Base-by-base conservation (phyloP, 2,888 invertebrate genomes). In the Chaetoderma sp. region DNA sequence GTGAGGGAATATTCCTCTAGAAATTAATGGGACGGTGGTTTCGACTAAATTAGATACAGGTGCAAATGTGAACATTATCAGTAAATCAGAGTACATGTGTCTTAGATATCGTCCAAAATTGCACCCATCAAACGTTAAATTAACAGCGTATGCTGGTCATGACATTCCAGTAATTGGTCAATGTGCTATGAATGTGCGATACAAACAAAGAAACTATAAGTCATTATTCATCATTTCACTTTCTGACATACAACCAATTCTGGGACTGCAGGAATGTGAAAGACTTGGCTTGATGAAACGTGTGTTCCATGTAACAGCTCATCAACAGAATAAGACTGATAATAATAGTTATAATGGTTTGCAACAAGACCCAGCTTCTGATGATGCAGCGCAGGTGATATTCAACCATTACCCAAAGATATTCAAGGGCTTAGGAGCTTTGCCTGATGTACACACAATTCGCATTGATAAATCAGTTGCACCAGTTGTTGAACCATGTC, bases 401-500 rank as follows among this genome's bases (percentile, higher is more conserved):
- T n/a, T n/a, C n/a, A n/a, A n/a, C n/a, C n/a, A n/a, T n/a, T n/a
- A n/a, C n/a, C 21, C 49, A 21, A 39, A 60, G 3, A 49, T 66
- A 25, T 66, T 66, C 42, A 8, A 56, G 32, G 72, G 69, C n/a
- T 47, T 71, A 59, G 74, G 74, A 16, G 67, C 71, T 52, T 33
- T 74, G 13, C 58, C 66, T 36, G 70, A 68, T n/a, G 36, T 64
- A 63, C 58, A 60, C 28, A 44, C 32, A 36, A 71, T 71, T 16
- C 57, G 56, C 28, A n/a, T 66, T n/a, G 59, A 68, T 36, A 54
- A 65, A 49, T 28, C 55, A 45, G 67, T 59, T 3, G 27, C 52
- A 44, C 75, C 73, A 44, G 71, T 68, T 16, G 65, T 74, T 16
- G 65, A 71, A 16, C 50, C 70, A 4, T 64, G 68, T 54, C 42